phyloP scores from a whole-genome alignment of 2,888 invertebrate species.

The Drosophila rubida region DNA sequence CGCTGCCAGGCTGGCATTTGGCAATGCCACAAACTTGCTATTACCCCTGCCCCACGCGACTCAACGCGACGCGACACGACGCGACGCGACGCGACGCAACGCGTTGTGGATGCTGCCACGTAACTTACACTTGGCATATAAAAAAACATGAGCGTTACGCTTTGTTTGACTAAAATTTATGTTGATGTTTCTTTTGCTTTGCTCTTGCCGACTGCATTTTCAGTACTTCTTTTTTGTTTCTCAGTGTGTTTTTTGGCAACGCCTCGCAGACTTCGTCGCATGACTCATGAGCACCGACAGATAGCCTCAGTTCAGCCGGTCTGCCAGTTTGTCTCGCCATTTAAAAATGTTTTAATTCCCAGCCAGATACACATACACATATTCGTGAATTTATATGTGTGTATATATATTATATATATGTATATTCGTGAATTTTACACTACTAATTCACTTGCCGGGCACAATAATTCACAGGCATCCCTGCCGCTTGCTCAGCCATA shows the following conservation, averaged over 20 bases:
- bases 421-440: conserved; percentile 20
- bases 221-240: conserved; percentile 6
- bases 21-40: conserved; percentile 70
- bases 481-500: conserved; percentile 47
- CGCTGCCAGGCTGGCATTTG: conserved; percentile 60
- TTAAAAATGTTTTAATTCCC: conserved; percentile 69
- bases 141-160: conserved; percentile 65
- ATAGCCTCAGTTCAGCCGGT: conserved; percentile 28
- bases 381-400: neutral
- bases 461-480: conserved; percentile 61
- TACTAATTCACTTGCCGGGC: conserved; percentile 37
- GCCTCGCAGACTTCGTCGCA: conserved; percentile 43
- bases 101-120: neutral
- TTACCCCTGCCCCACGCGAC: conserved; percentile 51
- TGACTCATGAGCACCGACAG: conserved; percentile 59
- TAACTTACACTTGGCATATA: conserved; percentile 35
- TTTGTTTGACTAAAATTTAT: conserved; percentile 80
- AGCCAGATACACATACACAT: conserved; percentile 17
- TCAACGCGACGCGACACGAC: neutral
- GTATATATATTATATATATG: neutral
- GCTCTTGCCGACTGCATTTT: conserved; percentile 29
- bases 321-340: conserved; percentile 48
- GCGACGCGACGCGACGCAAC: neutral
- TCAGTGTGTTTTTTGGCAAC: conserved; percentile 53
- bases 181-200: conserved; percentile 67